Conservation (phyloP, 2,797 vertebrate genomes). For the Hydrophis major region DNA sequence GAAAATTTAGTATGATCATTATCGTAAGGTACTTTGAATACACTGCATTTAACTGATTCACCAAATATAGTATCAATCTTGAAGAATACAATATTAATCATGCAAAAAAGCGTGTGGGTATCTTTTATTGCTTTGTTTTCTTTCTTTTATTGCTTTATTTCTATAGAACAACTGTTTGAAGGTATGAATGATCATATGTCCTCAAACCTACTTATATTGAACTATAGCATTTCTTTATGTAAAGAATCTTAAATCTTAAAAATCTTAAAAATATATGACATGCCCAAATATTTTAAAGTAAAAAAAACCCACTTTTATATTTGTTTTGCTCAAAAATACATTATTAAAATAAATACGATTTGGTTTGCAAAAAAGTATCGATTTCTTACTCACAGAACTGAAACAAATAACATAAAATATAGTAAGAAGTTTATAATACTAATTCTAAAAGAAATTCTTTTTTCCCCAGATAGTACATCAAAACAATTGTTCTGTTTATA, state of each 20-base stretch:
- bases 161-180: slow-evolving; percentile 4
- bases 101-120: slow-evolving; percentile 8
- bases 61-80: neutral
- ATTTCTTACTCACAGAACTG: slow-evolving; percentile 40
- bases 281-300: neutral
- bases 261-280: neutral
- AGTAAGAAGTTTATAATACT: slow-evolving; percentile 62
- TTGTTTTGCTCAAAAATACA: slow-evolving; percentile 21
- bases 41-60: neutral
- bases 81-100: neutral
- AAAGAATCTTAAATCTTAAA: slow-evolving; percentile 3
- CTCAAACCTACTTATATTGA: slow-evolving; percentile 12
- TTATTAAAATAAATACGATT: slow-evolving; percentile 49
- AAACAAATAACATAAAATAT: slow-evolving; percentile 47
- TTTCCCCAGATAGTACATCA: slow-evolving; percentile 48
- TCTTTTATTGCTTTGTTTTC: neutral
- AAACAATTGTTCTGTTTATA: slow-evolving; percentile 74
- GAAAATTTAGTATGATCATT: neutral
- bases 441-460: slow-evolving; percentile 68
- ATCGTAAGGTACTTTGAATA: neutral
- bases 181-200: slow-evolving; percentile 6
- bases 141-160: neutral
- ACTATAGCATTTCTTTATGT: neutral
- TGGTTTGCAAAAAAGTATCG: slow-evolving; percentile 26
- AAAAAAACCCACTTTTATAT: slow-evolving; percentile 19